Conservation (phyloP, 2,888 invertebrate species). For the Parnassius apollo region DNA sequence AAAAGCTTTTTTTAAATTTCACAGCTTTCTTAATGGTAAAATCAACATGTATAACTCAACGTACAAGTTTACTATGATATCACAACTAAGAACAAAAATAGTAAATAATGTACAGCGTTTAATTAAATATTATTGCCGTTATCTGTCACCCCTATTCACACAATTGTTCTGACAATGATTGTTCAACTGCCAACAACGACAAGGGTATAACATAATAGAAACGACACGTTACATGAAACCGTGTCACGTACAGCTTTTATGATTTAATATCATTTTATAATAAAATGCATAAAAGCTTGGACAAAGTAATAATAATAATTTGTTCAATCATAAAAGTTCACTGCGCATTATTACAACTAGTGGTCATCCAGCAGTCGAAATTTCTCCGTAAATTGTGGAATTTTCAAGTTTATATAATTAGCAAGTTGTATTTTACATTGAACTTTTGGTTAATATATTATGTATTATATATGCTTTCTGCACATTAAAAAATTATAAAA, state of each 20-base stretch:
- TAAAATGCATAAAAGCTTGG: constrained; percentile 10
- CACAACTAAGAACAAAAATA: neutral
- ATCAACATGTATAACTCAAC: neutral
- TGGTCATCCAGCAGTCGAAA: too few species aligned
- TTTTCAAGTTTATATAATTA: too few species aligned
- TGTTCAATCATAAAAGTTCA: too few species aligned
- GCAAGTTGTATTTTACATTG: too few species aligned
- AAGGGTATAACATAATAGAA: constrained; percentile 57
- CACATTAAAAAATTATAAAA: too few species aligned
- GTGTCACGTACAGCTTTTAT: constrained; percentile 39
- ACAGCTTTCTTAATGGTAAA: neutral
- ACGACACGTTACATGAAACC: constrained; percentile 40
- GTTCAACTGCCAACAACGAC: constrained; percentile 49
- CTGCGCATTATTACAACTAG: too few species aligned
- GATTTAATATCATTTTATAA: constrained; percentile 39
- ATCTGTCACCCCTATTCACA: constrained; percentile 33
- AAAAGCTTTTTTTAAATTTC: neutral
- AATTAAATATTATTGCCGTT: constrained; percentile 20
- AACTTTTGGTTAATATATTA: too few species aligned
- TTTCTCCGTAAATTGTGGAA: too few species aligned
- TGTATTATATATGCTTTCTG: too few species aligned
- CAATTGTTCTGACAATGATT: constrained; percentile 44
- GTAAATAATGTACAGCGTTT: neutral
- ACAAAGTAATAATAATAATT: constrained; percentile 1
- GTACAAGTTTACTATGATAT: neutral